Conservation (phyloP, 2,113 vertebrate genomes). For the Anolis carolinensis region DNA sequence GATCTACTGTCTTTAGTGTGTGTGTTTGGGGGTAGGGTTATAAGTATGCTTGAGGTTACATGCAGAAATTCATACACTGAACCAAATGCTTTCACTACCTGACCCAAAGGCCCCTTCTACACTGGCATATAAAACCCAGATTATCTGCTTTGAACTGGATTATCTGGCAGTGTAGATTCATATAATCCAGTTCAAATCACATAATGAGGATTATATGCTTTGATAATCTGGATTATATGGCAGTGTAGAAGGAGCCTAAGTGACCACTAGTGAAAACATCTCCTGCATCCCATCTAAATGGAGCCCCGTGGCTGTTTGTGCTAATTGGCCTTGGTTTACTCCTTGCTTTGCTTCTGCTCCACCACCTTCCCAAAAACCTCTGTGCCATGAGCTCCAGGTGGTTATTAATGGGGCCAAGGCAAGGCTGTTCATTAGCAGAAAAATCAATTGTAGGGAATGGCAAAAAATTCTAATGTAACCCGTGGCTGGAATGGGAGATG, state of each 20-base stretch:
- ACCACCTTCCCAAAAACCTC: not conserved
- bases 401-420: conserved; percentile 38
- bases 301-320: not conserved
- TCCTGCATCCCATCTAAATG: not conserved
- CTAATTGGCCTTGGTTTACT: not conserved
- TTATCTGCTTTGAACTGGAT: no score
- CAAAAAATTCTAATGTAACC: conserved; percentile 25
- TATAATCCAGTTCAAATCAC: no score
- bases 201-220: no score
- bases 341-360: not conserved
- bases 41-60: not conserved
- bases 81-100: not conserved
- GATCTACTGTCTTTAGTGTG: not conserved
- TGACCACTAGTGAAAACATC: not conserved
- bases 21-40: not conserved
- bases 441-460: conserved; percentile 33
- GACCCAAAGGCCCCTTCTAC: no score
- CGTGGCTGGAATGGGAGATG: not conserved
- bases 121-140: no score
- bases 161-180: no score
- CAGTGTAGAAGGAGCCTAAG: no score
- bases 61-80: not conserved
- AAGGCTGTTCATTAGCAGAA: conserved; percentile 40
- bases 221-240: no score
- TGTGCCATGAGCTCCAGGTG: conserved; percentile 22